Conservation (phyloP, 2,113 vertebrate genomes). For the Gymnocephalus cernua region DNA sequence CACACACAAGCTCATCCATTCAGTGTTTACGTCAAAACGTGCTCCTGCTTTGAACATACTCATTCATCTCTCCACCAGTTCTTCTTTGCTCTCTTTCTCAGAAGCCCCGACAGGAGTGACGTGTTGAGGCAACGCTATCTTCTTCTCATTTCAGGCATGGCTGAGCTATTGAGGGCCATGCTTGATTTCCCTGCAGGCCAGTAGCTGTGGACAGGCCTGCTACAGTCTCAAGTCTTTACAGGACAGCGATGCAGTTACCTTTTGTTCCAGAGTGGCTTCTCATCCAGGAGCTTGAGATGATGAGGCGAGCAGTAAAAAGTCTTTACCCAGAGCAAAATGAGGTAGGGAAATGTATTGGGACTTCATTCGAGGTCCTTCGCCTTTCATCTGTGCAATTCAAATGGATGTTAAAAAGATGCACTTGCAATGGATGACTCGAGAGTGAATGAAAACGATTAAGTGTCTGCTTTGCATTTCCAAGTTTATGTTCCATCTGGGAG, state of each 20-base stretch:
- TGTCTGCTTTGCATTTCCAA: slow-evolving; percentile 51
- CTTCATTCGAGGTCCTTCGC: not conserved
- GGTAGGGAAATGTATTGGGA: not conserved
- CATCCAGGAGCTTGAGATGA: not conserved
- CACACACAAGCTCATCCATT: not conserved
- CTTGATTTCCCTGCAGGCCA: slow-evolving; percentile 35
- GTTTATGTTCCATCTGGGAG: slow-evolving; percentile 50
- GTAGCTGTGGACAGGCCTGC: not conserved
- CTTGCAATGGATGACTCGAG: slow-evolving; percentile 17
- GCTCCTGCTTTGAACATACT: not conserved
- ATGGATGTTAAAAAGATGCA: slow-evolving; percentile 7
- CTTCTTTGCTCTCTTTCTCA: slow-evolving; percentile 10
- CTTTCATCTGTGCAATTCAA: not conserved
- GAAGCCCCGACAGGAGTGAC: slow-evolving; percentile 20
- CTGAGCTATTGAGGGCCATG: slow-evolving; percentile 55
- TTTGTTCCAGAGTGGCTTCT: slow-evolving; percentile 2
- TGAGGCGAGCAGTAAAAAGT: slow-evolving; percentile 21
- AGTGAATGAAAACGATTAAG: slow-evolving; percentile 37
- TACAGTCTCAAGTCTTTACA: slow-evolving; percentile 18
- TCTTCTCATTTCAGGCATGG: slow-evolving; percentile 67
- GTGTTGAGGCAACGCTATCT: slow-evolving; percentile 4
- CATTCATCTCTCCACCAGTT: not conserved
- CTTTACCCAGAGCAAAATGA: not conserved
- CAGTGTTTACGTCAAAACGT: not conserved
- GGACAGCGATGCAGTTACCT: not conserved